Evolutionary conservation across 53 echinoderm and acorn worm genomes (phyloP), one percentile per base, ranked within the genome.

Genomic region (Crossaster papposus): DNA sequence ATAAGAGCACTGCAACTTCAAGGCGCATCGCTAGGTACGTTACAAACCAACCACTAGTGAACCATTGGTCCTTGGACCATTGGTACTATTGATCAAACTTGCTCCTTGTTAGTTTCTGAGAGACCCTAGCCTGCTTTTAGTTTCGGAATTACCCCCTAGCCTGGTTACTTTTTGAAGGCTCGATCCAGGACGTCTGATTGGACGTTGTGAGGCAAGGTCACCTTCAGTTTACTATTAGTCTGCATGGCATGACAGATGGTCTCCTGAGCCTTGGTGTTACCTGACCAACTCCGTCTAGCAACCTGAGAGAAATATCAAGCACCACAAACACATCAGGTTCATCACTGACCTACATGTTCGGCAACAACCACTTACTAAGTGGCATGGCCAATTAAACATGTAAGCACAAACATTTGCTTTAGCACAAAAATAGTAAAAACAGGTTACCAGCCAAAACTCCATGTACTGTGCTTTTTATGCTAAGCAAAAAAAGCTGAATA

Each of bases 171-270:
- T 68, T 70, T 36, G 53, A 98, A 93, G 65, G 94, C 95, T 58
- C 96, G 88, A 29, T 94, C 94, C 88, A 98, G 77, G 13, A 98
- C 90, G 30, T 79, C 88, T 13, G 80, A 77, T 64, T 98, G 70
- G n/a, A 98, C 96, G 26, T 98, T 87, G 77, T 98, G 89, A 5
- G 99, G 99, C 17, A 98, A 14, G 29, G 99, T 99, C 24, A 99
- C 99, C 78, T 95, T 99, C 33, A 99, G 91, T 34, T 99, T 99
- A 18, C 91, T 93, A 71, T 99, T 96, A 3, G 91, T 91, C 78
- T 95, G 88, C 99, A 99, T 99, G 65, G 99, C 99, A 32, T 88
- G 83, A 63, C 99, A 95, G 77, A 99, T 95, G 35, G 99, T 96
- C 52, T 92, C 93, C 79, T 93, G 92, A 35, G 99, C 96, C 53